Conservation (phyloP, 2,113 vertebrate species). For the Dromiciops gliroides region DNA sequence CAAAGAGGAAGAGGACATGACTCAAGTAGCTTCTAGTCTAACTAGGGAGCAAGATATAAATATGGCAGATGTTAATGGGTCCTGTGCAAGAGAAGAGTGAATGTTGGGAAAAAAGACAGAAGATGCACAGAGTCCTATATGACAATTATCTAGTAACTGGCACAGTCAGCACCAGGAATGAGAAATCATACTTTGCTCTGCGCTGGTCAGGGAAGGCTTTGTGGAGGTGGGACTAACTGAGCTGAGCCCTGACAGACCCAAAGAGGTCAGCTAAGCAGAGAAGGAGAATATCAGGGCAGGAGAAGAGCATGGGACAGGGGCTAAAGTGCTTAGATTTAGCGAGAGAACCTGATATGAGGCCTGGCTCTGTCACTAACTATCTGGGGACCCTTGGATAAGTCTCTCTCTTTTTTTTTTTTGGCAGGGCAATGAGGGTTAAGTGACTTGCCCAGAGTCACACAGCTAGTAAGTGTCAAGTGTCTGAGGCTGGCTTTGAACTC, state of each 20-base stretch:
- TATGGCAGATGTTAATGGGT: neutral
- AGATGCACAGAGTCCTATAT: neutral
- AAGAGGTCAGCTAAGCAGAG: neutral
- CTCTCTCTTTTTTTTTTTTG: too few species aligned
- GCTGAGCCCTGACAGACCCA: neutral
- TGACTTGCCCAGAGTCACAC: too few species aligned
- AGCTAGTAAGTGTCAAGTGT: too few species aligned
- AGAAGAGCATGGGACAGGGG: neutral
- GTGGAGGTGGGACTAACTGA: neutral
- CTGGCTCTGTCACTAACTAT: neutral
- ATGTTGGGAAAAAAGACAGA: neutral
- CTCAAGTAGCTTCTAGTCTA: neutral
- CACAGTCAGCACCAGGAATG: neutral
- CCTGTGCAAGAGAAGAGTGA: neutral
- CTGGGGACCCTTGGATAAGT: neutral
- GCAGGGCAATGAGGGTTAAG: too few species aligned
- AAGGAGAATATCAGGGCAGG: neutral
- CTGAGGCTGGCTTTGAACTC: too few species aligned
- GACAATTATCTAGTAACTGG: neutral
- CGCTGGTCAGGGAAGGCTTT: neutral
- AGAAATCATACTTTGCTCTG: neutral
- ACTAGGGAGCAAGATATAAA: neutral
- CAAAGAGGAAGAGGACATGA: neutral
- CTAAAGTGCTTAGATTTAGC: neutral
- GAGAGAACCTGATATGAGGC: neutral